These are phyloP conservation scores for Drosophila nigricruria DNA, from an alignment of 2,888 invertebrate species.

Conservation along the genomic window DNA sequence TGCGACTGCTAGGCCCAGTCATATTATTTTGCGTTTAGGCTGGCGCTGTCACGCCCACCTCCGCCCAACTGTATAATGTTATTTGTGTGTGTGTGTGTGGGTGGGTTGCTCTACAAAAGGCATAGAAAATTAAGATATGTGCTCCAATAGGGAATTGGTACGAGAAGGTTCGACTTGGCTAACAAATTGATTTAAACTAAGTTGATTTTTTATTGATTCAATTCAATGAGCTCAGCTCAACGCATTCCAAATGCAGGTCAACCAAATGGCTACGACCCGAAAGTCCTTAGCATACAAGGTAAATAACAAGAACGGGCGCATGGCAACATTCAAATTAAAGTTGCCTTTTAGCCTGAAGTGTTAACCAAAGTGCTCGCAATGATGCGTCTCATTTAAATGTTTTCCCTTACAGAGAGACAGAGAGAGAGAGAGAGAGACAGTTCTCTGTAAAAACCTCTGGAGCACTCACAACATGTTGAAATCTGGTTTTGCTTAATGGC, in stretches of 20 bases:
- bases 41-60: neutral
- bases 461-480: conserved; percentile 13
- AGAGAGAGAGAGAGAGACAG: neutral
- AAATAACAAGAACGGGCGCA: conserved; percentile 19
- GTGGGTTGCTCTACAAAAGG: conserved; percentile 5
- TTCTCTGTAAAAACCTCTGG: neutral
- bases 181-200: conserved; percentile 70
- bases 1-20: neutral
- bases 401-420: conserved; percentile 6
- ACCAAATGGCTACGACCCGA: neutral
- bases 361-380: conserved; percentile 41
- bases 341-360: conserved; percentile 40
- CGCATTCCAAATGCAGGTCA: conserved; percentile 15
- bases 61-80: conserved; percentile 18
- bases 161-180: conserved; percentile 19
- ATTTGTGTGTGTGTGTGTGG: conserved; percentile 33
- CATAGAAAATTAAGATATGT: conserved; percentile 43
- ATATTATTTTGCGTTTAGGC: conserved; percentile 38
- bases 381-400: conserved; percentile 57
- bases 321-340: conserved; percentile 67
- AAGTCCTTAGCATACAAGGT: conserved; percentile 10
- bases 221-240: conserved; percentile 37
- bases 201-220: conserved; percentile 74
- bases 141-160: conserved; percentile 24
- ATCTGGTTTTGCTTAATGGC: conserved; percentile 16